Base-by-base conservation (phyloP, 1,140 invertebrate genomes). In the Megathymus violae region DNA sequence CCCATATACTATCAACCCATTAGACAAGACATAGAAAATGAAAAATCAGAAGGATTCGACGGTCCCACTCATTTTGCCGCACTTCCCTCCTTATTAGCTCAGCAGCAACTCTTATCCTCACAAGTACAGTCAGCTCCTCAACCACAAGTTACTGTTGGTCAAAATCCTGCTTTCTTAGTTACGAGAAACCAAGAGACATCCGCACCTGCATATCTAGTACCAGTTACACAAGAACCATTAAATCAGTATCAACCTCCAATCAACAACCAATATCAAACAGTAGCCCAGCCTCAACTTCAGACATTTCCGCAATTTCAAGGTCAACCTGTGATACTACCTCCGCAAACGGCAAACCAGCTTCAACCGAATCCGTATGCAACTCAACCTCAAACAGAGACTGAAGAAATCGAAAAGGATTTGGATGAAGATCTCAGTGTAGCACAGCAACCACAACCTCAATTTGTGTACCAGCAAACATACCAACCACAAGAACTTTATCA, bases 21-120 rank as follows among this genome's bases (percentile, higher is more conserved):
- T 19, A 59, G 70, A 43, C 64, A 63, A 22, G 66, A 50, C 15
- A 50, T 64, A 6, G 70, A 74, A 19, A 51, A 51, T 3, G 77
- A 80, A 27, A 68, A 78, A 62, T 61, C 70, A 0, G 47, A 72
- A 63, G 78, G 78, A 1, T 88, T 79, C 44, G 78, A 82, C 56
- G 88, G 76, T 11, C 80, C 76, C 38, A 72, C 84, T 1, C 88
- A 88, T 64, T 82, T 90, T 41, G 74, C 85, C 14, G 85, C 83
- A 6, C 56, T 88, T 1, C 85, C 85, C n/a, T 86, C 85, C 51
- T 74, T 88, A 11, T 63, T 88, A 64, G 78, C 83, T 31, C 87
- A 89, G 51, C 77, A 76, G 51, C 76, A 86, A 56, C 48, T 71
- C 9, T 31, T 77, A n/a, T 58, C 73, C 48, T 71, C 75, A 27